These are phyloP conservation scores for Plebejus anna DNA, from an alignment of 2,888 invertebrate species.

Conservation along the genomic window DNA sequence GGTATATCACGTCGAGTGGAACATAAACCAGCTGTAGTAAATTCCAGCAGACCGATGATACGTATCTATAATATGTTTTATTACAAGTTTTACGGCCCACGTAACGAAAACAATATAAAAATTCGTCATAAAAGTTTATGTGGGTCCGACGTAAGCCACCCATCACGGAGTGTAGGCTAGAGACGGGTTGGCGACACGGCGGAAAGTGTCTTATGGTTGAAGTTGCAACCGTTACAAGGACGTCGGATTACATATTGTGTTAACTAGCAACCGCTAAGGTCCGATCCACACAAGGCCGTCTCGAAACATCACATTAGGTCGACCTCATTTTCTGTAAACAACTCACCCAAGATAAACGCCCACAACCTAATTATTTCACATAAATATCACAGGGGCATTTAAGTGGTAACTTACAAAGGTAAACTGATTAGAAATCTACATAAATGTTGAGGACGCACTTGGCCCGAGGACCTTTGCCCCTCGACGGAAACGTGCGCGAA, in stretches of 20 bases:
- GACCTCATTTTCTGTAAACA: conserved; percentile 1
- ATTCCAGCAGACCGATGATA: conserved; percentile 4
- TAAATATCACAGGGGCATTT: conserved; percentile 22
- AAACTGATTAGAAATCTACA: conserved; percentile 52
- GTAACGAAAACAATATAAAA: conserved; percentile 23
- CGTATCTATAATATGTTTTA: conserved; percentile 14
- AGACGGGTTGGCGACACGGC: conserved; percentile 2
- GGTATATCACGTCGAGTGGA: not conserved
- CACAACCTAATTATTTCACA: conserved; percentile 18
- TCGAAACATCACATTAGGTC: not conserved
- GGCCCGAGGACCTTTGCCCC: conserved; percentile 40
- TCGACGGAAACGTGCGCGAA: conserved; percentile 41
- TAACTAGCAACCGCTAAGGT: not conserved
- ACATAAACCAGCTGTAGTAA: conserved; percentile 1
- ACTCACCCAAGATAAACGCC: not conserved
- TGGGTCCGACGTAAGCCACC: conserved; percentile 14
- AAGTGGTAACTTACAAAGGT: conserved; percentile 38
- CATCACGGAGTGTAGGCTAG: not conserved
- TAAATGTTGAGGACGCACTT: conserved; percentile 49
- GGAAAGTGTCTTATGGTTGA: conserved; percentile 19
- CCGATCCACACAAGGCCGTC: conserved; percentile 1
- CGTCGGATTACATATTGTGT: conserved; percentile 4
- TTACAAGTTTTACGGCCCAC: conserved; percentile 22
- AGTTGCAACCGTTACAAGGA: conserved; percentile 17
- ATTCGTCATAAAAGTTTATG: conserved; percentile 17